These are phyloP conservation scores for Aplysina aerophoba DNA, from an alignment of 37 sponge, comb jelly and placozoan species.

Conservation along the genomic window DNA sequence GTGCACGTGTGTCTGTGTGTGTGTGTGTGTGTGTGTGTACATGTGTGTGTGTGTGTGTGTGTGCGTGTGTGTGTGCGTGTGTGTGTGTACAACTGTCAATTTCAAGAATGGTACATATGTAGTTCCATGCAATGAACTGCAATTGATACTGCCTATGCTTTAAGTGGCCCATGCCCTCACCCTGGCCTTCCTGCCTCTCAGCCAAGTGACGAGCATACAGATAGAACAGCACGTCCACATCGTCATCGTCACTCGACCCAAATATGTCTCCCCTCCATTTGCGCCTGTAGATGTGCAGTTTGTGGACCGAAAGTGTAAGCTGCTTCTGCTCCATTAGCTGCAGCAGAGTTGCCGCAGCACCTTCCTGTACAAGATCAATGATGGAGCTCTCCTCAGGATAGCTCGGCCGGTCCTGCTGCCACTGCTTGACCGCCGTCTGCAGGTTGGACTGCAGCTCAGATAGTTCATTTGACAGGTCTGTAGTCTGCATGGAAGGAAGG, in stretches of 20 bases:
- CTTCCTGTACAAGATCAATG: neutral
- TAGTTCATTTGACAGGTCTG: constrained; percentile 56
- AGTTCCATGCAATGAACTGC: too few relatives aligned
- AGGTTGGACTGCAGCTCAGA: constrained; percentile 39
- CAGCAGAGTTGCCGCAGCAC: neutral
- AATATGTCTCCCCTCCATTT: constrained; percentile 54
- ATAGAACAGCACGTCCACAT: constrained; percentile 71
- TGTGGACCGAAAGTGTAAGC: constrained; percentile 38
- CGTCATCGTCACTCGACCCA: constrained; percentile 63
- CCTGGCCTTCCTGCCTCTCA: constrained; percentile 50
- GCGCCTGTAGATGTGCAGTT: constrained; percentile 55
- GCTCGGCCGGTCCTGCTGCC: constrained; percentile 28
- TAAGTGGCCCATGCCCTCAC: neutral
- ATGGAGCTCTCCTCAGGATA: neutral
- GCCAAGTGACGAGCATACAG: constrained; percentile 59
- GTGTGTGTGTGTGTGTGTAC: constrained; percentile 6
- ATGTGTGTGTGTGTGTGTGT: neutral
- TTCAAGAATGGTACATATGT: too few relatives aligned
- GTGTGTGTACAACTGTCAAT: too few relatives aligned
- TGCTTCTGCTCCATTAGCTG: constrained; percentile 42
- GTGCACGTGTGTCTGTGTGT: neutral
- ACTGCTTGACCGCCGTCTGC: constrained; percentile 18
- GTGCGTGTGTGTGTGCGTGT: too few relatives aligned
- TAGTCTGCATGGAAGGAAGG: constrained; percentile 14
- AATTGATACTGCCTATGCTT: too few relatives aligned